These are phyloP conservation scores for Pongo abelii DNA, from an alignment of 2,113 vertebrate species.

Conservation along the genomic window DNA sequence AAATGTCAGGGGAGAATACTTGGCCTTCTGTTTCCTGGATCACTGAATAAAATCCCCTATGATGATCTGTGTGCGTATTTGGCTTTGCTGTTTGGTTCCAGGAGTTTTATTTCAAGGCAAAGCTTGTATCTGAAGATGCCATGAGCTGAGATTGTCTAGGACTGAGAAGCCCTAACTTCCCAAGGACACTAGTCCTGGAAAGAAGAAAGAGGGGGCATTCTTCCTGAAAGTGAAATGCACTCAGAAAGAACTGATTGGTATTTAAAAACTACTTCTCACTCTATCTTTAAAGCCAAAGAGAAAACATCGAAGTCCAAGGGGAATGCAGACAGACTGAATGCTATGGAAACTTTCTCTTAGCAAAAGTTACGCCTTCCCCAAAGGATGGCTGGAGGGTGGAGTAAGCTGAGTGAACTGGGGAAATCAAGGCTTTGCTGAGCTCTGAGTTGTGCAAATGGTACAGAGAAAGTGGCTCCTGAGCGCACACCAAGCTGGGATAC, in stretches of 20 bases:
- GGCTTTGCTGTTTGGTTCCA: background rate
- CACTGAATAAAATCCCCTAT: background rate
- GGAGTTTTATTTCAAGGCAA: background rate
- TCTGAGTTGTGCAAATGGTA: background rate
- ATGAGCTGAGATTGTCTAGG: background rate
- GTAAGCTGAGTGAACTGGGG: background rate
- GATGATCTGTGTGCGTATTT: background rate
- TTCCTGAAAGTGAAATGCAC: background rate
- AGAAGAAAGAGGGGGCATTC: background rate
- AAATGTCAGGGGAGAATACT: background rate
- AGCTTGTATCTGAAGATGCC: background rate
- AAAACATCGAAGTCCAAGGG: background rate
- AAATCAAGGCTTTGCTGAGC: background rate
- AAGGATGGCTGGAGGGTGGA: background rate
- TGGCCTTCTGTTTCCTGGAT: background rate
- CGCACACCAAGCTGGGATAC: background rate
- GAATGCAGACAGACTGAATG: background rate
- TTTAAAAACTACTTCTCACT: background rate
- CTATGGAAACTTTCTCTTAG: background rate
- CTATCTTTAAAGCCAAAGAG: background rate
- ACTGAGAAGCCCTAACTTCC: background rate
- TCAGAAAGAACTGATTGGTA: background rate
- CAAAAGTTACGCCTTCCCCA: background rate
- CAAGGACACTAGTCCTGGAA: background rate
- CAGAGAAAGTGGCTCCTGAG: background rate